Percentiles rank a stretch among this genome's conserved stretches.
Evolutionary conservation across 2,888 invertebrate species (phyloP).

Genomic region (Caenorhabditis drosophilae): DNA sequence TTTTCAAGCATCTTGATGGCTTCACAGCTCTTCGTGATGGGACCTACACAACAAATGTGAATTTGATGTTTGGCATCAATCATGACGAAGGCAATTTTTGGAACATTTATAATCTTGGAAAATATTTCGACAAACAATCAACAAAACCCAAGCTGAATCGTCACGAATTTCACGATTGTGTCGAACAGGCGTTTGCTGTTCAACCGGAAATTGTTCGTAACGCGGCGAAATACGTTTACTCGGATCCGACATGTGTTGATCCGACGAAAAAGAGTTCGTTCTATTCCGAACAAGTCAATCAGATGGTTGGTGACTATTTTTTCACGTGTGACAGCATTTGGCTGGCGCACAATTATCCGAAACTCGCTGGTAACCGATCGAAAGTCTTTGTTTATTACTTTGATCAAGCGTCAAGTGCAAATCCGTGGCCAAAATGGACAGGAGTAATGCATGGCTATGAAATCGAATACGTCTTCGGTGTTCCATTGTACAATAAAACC

Average conservation of each 20-base stretch:
- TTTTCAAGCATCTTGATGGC: constrained; percentile 65
- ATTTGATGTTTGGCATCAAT: constrained; percentile 90
- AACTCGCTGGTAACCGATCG: constrained; percentile 46
- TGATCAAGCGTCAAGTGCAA: constrained; percentile 64
- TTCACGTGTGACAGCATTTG: constrained; percentile 74
- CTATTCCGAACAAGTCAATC: constrained; percentile 66
- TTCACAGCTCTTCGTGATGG: constrained; percentile 74
- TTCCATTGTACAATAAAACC: constrained; percentile 75
- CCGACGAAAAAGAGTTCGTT: constrained; percentile 42
- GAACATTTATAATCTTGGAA: constrained; percentile 68
- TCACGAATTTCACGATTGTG: constrained; percentile 58
- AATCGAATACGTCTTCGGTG: constrained; percentile 95
- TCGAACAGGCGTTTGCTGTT: constrained; percentile 60
- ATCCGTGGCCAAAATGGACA: constrained; percentile 69
- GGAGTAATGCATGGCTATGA: constrained; percentile 97
- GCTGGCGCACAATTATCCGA: constrained; percentile 58
- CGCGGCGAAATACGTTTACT: constrained; percentile 63
- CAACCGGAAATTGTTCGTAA: constrained; percentile 61
- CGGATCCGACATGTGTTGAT: constrained; percentile 52
- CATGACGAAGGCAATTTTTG: constrained; percentile 80
- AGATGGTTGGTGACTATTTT: constrained; percentile 83
- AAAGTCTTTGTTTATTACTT: constrained; percentile 68
- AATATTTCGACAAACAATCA: constrained; percentile 61
- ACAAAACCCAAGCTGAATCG: constrained; percentile 57
- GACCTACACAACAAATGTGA: constrained; percentile 84